Evolutionary conservation across 1,140 invertebrate genomes (phyloP).

Genomic region (Pteromalus puparum): DNA sequence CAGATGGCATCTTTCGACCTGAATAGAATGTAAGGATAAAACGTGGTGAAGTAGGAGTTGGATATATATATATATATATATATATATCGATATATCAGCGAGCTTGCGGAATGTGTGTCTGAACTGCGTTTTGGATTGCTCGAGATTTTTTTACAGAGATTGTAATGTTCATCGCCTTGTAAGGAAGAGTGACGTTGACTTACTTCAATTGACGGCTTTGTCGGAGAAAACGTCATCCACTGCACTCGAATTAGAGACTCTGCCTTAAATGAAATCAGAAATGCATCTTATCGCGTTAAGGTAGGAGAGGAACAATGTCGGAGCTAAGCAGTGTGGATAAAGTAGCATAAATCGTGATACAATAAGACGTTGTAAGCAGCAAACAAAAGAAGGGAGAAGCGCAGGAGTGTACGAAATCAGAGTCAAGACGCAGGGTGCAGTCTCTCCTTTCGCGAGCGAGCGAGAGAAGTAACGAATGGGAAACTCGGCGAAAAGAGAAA

Average conservation of each 20-base stretch:
- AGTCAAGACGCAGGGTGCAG: neutral
- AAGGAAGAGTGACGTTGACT: too few species aligned
- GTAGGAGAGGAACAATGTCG: neutral
- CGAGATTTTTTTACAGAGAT: too few species aligned
- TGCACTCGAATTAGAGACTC: too few species aligned
- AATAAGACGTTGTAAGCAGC: slow-evolving; percentile 5
- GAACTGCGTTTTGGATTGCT: neutral
- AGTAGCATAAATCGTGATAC: slow-evolving; percentile 32
- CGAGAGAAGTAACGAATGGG: slow-evolving; percentile 11
- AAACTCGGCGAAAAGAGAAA: slow-evolving; percentile 12
- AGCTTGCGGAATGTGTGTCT: neutral
- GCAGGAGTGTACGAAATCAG: slow-evolving; percentile 12
- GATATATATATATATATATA: too few species aligned
- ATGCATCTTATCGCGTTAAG: slow-evolving; percentile 8
- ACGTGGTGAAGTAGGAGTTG: slow-evolving; percentile 22
- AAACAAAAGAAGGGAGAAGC: slow-evolving; percentile 14
- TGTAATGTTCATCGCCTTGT: too few species aligned
- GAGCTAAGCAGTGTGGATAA: slow-evolving; percentile 23
- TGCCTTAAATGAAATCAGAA: neutral
- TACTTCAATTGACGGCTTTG: too few species aligned
- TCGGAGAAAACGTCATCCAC: too few species aligned
- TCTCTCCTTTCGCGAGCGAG: neutral
- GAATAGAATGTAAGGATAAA: slow-evolving; percentile 39
- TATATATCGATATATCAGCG: neutral
- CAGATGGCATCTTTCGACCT: slow-evolving; percentile 52